Conservation (phyloP, 2,797 vertebrate species). For the Darevskia mixta region DNA sequence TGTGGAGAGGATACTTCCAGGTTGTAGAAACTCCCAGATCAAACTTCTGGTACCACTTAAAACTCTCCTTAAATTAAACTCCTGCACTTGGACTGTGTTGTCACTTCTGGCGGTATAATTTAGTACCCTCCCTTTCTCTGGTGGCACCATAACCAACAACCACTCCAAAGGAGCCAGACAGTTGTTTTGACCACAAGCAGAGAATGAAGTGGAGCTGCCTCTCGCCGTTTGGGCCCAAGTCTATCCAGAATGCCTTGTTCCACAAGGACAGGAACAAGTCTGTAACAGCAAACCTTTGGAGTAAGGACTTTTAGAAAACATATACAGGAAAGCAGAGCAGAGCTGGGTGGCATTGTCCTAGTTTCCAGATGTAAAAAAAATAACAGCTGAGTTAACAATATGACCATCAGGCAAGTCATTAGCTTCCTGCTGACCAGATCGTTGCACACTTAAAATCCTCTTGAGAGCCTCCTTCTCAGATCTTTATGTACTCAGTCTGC, state of each 20-base stretch:
- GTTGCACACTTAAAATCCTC: too few relatives aligned
- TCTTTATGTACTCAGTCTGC: too few relatives aligned
- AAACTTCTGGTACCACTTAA: too few relatives aligned
- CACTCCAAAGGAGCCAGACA: not conserved
- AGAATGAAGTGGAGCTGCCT: not conserved
- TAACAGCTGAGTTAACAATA: not conserved
- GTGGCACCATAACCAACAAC: not conserved
- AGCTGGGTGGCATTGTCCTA: not conserved
- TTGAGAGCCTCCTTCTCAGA: too few relatives aligned
- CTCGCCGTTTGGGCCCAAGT: not conserved
- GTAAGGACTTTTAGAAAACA: not conserved
- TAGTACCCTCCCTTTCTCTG: not conserved
- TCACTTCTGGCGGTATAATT: not conserved
- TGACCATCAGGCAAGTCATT: not conserved
- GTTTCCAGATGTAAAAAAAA: not conserved
- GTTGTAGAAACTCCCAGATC: too few relatives aligned
- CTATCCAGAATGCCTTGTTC: not conserved
- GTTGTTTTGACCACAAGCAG: not conserved
- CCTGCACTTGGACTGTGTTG: not conserved
- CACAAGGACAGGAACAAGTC: not conserved
- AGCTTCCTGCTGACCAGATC: not conserved
- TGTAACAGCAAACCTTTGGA: not conserved
- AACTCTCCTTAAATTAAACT: too few relatives aligned
- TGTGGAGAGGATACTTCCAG: too few relatives aligned
- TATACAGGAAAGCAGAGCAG: not conserved